Percentiles rank a stretch among this genome's conserved stretches.
Evolutionary conservation across 2,888 invertebrate species (phyloP).

Genomic region (Nomada fucata): DNA sequence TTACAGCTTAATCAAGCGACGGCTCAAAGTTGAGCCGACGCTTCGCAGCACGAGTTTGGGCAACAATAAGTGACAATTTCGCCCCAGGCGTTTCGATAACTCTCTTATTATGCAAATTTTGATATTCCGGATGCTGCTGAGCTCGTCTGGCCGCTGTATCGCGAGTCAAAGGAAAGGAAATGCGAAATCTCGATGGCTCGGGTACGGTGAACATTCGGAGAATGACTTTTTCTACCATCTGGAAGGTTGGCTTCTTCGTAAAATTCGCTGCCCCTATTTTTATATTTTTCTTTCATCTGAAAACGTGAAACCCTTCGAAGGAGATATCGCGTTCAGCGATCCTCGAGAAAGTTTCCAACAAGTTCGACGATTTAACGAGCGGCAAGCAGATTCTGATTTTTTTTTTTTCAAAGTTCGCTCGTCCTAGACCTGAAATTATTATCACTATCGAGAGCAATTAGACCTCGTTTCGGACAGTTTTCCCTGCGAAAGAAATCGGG

Average conservation of each 20-base stretch:
- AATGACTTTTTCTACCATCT: too few relatives aligned
- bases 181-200: neutral
- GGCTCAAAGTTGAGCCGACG: constrained; percentile 10
- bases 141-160: neutral
- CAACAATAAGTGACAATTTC: constrained; percentile 42
- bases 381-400: neutral
- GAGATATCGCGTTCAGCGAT: neutral
- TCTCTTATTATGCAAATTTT: constrained; percentile 58
- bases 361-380: constrained; percentile 6
- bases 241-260: neutral
- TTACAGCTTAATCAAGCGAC: constrained; percentile 10
- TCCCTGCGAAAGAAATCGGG: neutral
- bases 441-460: neutral
- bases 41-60: constrained; percentile 10
- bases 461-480: neutral
- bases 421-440: neutral
- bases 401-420: neutral
- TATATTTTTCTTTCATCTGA: neutral
- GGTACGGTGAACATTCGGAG: neutral
- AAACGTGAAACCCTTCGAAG: neutral
- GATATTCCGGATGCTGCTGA: neutral
- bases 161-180: neutral
- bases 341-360: too few relatives aligned
- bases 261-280: neutral
- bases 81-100: constrained; percentile 46